phyloP scores from a whole-genome alignment of 2,113 vertebrate genomes.

The Forbesichthys agassizii region DNA sequence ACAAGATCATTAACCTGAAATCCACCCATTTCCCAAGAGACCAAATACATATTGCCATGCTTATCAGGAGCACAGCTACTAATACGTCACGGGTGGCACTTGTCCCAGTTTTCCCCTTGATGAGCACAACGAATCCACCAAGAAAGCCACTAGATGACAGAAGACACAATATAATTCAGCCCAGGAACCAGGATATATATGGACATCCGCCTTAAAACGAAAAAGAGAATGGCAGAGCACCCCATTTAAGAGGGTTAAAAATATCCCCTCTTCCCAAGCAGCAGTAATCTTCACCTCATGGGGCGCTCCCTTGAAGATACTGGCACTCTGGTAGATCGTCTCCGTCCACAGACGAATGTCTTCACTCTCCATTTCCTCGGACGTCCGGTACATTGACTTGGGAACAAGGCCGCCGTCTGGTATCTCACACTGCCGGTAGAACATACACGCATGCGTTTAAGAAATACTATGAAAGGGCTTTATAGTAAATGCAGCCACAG shows the following conservation, averaged over 20 bases:
- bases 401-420: conserved; percentile 95
- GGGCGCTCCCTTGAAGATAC: conserved; percentile 81
- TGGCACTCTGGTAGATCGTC: conserved; percentile 96
- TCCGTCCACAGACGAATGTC: conserved; percentile 93
- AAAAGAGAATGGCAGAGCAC: too few species aligned
- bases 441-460: too few species aligned
- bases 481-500: too few species aligned
- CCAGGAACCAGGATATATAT: too few species aligned
- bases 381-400: conserved; percentile 92
- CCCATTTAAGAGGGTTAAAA: too few species aligned
- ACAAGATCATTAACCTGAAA: neutral
- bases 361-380: conserved; percentile 92
- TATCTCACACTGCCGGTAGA: conserved; percentile 85
- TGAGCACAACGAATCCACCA: neutral
- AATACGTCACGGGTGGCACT: conserved; percentile 7
- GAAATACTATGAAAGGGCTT: too few species aligned
- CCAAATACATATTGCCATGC: neutral
- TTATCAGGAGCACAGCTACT: neutral
- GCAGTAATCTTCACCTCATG: conserved; percentile 82
- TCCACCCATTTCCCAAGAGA: neutral
- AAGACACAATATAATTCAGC: neutral
- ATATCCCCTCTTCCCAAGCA: neutral
- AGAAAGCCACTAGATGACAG: conserved; percentile 57
- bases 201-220: too few species aligned
- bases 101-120: conserved; percentile 1